phyloP scores from a whole-genome alignment of 2,888 invertebrate genomes.

The Apamea crenata region DNA sequence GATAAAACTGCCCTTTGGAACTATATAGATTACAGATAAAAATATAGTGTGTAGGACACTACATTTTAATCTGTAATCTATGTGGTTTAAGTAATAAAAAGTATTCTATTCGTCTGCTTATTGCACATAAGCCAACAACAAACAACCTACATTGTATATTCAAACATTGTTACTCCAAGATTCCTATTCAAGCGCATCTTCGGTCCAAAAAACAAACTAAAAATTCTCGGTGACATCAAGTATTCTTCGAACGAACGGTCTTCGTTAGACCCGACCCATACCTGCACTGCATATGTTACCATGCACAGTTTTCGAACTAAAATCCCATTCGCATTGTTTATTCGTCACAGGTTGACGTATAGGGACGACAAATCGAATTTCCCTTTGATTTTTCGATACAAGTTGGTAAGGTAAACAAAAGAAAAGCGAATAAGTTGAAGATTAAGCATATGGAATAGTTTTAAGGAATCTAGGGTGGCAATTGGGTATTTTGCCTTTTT shows the following conservation, averaged over 20 bases:
- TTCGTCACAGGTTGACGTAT: constrained; percentile 86
- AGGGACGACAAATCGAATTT: constrained; percentile 86
- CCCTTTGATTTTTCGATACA: constrained; percentile 83
- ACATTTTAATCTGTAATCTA: background rate
- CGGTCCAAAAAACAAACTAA: constrained; percentile 64
- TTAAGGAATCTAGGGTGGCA: background rate
- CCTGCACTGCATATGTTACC: constrained; percentile 89
- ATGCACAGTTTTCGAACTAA: constrained; percentile 82
- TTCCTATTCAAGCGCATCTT: constrained; percentile 50
- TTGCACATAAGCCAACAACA: background rate
- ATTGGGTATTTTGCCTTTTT: background rate
- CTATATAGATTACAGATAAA: too few species aligned
- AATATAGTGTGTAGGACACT: too few species aligned
- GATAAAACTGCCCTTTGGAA: background rate
- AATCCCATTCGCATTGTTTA: constrained; percentile 84
- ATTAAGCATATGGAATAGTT: constrained; percentile 14
- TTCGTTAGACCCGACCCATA: constrained; percentile 87
- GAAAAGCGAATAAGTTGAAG: constrained; percentile 47
- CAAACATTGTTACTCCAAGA: constrained; percentile 62
- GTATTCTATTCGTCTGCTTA: background rate
- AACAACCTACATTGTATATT: constrained; percentile 51
- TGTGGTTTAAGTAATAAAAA: background rate
- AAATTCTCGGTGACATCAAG: constrained; percentile 82
- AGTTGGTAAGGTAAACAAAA: constrained; percentile 77
- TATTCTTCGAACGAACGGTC: constrained; percentile 84